Base-by-base conservation (phyloP, 2,888 invertebrate species). In the Smittia aterrima region DNA sequence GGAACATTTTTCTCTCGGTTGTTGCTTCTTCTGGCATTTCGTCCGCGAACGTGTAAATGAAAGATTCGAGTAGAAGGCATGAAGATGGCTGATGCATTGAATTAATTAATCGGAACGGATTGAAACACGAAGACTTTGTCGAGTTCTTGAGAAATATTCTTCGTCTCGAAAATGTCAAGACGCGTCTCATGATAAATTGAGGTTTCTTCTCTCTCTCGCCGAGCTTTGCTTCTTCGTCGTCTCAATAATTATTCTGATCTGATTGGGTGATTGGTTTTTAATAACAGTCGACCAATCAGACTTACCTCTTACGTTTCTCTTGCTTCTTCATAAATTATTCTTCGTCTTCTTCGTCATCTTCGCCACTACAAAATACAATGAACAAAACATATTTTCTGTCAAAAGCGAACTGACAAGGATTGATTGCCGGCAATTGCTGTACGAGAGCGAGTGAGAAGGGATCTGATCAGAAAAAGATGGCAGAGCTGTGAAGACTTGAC, bases 211-310 rank as follows among this genome's bases (percentile, higher is more conserved):
- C 53, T 2, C 18, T 13, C n/a, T 20, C 6, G 58, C 58, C 47
- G 47, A 47, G 11, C 47, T n/a, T 18, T 20, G 16, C 9, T 58
- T 20, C 18, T 58, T 18, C 18, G 6, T 18, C 18, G 6, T 18
- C 20, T 22, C 58, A 18, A 20, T 58, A 58, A 22, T 70, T 70
- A 27, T 70, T 47, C 20, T 70, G 70, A 53, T 70, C 70, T 53
- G 70, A 70, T 70, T 70, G 70, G 70, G 41, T 67, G 67, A 67
- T 67, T 67, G 67, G 38, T 38, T 70, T 70, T 53, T 40, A 70
- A 70, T 70, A 70, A 25, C 47, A 70, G 47, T 47, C 47, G 53
- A 70, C 70, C 70, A 70, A 70, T 70, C 70, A 40, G 70, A 70
- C 70, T 58, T 58, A 18, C 40, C 38, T 20, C 22, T 58, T 58